These are phyloP conservation scores for Crotalus adamanteus DNA, from an alignment of 2,797 vertebrate genomes.

Conservation along the genomic window DNA sequence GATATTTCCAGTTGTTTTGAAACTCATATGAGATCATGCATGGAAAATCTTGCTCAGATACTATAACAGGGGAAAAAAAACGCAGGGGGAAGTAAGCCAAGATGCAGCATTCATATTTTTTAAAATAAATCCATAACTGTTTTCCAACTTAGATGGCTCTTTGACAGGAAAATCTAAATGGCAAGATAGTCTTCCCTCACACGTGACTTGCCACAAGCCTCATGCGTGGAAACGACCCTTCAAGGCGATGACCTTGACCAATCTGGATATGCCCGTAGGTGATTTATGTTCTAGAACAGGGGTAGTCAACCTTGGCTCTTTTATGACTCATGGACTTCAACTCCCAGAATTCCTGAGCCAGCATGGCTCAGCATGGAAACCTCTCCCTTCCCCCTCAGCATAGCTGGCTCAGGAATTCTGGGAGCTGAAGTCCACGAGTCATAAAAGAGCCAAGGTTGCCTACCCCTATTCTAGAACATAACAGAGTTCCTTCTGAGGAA, in stretches of 20 bases:
- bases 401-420: too few species aligned
- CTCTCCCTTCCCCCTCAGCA: too few species aligned
- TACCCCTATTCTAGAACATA: constrained; percentile 18
- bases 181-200: background rate
- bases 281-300: constrained; percentile 41
- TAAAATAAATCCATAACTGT: background rate
- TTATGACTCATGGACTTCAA: too few species aligned
- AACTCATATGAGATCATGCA: background rate
- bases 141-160: background rate
- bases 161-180: background rate
- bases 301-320: too few species aligned
- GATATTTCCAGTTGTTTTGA: background rate
- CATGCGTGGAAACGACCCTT: background rate
- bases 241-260: constrained; percentile 36
- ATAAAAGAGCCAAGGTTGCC: too few species aligned
- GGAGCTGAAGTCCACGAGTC: too few species aligned
- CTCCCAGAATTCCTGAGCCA: too few species aligned
- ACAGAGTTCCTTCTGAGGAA: constrained; percentile 7
- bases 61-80: background rate
- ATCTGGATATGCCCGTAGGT: constrained; percentile 37
- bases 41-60: constrained; percentile 14
- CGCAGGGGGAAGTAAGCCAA: background rate
- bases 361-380: too few species aligned
- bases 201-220: background rate
- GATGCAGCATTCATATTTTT: background rate